Evolutionary conservation across 2,797 vertebrate genomes (phyloP).

Genomic region (Cygnus olor): DNA sequence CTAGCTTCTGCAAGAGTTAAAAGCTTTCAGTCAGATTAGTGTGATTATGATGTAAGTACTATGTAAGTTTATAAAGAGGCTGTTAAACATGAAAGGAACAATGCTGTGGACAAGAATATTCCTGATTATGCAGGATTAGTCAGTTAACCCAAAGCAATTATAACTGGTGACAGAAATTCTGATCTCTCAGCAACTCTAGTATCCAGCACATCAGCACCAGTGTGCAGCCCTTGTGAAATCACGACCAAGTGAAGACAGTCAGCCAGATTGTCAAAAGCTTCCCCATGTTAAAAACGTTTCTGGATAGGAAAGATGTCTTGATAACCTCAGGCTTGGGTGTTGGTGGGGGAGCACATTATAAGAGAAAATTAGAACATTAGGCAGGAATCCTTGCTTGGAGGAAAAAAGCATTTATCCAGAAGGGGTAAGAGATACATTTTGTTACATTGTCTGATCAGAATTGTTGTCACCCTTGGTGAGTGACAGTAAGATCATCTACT

Average conservation of each 20-base stretch:
- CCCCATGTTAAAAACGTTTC: accelerated
- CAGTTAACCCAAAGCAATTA: not conserved
- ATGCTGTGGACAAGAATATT: not conserved
- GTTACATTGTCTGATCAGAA: not conserved
- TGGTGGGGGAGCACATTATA: not conserved
- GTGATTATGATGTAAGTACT: not conserved
- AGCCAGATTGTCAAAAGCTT: not conserved
- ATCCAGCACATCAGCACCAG: not conserved
- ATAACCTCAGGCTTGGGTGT: not conserved
- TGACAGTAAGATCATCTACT: not conserved
- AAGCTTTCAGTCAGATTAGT: not conserved
- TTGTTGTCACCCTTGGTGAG: not conserved
- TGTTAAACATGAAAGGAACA: not conserved
- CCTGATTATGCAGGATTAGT: not conserved
- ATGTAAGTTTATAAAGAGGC: not conserved
- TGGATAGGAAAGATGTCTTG: not conserved
- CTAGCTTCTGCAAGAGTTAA: not conserved
- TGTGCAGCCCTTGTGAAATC: not conserved
- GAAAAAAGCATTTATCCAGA: not conserved
- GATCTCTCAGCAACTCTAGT: not conserved
- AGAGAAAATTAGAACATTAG: not conserved
- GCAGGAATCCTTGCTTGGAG: not conserved
- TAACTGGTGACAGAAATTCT: not conserved
- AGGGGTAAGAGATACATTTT: not conserved
- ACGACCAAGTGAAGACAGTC: not conserved